Evolutionary conservation across 2,888 invertebrate species (phyloP).

Genomic region (Beris chalybata): DNA sequence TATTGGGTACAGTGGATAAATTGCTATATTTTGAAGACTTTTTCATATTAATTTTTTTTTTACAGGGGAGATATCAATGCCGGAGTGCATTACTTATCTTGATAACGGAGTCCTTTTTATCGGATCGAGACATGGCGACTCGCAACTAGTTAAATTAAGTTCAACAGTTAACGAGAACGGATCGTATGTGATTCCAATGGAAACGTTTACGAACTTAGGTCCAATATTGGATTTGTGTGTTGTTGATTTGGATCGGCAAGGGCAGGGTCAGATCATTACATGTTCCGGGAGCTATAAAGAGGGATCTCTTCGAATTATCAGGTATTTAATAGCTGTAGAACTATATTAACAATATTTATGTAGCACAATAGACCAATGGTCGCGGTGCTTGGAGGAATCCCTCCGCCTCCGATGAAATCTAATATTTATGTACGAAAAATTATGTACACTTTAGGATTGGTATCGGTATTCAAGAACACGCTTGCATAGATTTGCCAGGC

Average conservation of each 20-base stretch:
- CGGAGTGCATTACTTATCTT: constrained; percentile 96
- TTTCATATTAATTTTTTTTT: neutral
- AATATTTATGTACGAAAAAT: neutral
- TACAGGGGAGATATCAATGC: constrained; percentile 84
- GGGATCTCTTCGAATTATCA: constrained; percentile 92
- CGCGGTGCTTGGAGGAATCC: no score
- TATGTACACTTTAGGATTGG: constrained; percentile 71
- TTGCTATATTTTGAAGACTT: neutral
- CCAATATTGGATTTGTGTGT: constrained; percentile 98
- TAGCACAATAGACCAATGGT: no score
- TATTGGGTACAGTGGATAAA: constrained; percentile 62
- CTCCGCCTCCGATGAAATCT: no score
- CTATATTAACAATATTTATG: no score
- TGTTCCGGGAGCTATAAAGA: constrained; percentile 98
- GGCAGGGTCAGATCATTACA: constrained; percentile 96
- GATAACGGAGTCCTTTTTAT: constrained; percentile 98
- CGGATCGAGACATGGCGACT: constrained; percentile 95
- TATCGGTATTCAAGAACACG: constrained; percentile 97
- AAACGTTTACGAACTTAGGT: constrained; percentile 94
- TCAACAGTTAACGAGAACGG: constrained; percentile 80
- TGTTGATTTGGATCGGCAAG: constrained; percentile 94
- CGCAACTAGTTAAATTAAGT: constrained; percentile 88
- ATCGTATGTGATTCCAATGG: constrained; percentile 92
- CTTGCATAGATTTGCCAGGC: constrained; percentile 93
- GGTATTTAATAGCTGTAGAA: constrained; percentile 40